Conservation (phyloP, 2,888 invertebrate species). For the Podotricha telesiphe region DNA sequence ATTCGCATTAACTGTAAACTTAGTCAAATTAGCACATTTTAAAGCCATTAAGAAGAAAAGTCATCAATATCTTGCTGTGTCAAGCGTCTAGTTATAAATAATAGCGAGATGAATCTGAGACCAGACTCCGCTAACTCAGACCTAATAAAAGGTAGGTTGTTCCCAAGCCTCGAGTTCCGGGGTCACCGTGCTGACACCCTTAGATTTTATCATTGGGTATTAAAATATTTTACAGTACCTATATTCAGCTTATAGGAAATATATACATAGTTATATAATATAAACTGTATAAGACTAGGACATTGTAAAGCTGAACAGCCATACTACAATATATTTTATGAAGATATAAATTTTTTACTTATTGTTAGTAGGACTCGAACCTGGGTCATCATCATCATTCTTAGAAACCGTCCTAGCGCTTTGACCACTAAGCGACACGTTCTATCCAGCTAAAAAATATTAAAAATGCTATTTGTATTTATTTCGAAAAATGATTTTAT, state of each 20-base stretch:
- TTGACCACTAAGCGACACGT: too few relatives aligned
- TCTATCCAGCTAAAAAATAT: too few relatives aligned
- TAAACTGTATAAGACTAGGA: not conserved
- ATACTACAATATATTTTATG: not conserved
- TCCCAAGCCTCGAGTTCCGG: constrained; percentile 53
- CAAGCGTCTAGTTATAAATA: constrained; percentile 38
- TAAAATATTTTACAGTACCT: constrained; percentile 12
- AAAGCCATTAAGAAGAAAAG: constrained; percentile 27
- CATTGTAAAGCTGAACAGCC: not conserved
- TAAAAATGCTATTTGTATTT: too few relatives aligned
- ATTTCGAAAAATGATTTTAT: too few relatives aligned
- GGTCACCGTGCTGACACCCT: constrained; percentile 50
- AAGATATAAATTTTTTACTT: not conserved
- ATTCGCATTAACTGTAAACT: not conserved
- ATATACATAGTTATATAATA: not conserved
- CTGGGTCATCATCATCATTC: too few relatives aligned
- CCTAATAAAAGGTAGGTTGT: constrained; percentile 49
- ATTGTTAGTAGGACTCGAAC: too few relatives aligned
- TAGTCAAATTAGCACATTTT: constrained; percentile 18
- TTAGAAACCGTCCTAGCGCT: too few relatives aligned
- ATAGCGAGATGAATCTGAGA: constrained; percentile 36
- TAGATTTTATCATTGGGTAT: constrained; percentile 29
- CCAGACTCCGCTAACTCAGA: constrained; percentile 37
- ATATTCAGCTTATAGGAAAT: not conserved
- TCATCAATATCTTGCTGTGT: constrained; percentile 34